Base-by-base conservation (phyloP, 1,140 invertebrate species). In the Elysia chlorotica region DNA sequence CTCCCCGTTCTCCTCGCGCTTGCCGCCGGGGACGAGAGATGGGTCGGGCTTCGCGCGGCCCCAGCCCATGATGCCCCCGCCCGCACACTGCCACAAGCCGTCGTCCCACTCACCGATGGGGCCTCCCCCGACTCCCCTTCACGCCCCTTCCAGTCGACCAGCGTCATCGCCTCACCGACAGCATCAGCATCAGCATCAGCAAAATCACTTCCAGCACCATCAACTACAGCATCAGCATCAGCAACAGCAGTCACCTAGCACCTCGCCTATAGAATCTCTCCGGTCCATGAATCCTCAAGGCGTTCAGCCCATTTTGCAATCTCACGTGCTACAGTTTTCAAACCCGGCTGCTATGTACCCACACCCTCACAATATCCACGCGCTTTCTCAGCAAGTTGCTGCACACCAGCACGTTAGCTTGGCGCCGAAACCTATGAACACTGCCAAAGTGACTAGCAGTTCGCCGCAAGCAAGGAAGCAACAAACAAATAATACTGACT, bases 261-360 rank as follows among this genome's bases (percentile, higher is more conserved):
- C 25, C n/a, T 59, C 67, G 33, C 19, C 53, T 3, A 69, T 59
- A 3, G 67, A 69, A 14, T 36, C 67, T 2, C 17, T 37, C 19
- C 57, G 54, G 25, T 38, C 67, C 6, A 35, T 69, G 67, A 69
- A 69, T 59, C 67, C 67, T n/a, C 28, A 37, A 17, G 66, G 48
- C 23, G 54, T 38, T 21, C 53, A 59, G 35, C 67, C 54, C 54
- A 23, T 69, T 2, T 1, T 31, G 10, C 36, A 56, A 25, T 59
- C 56, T 28, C 67, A 33, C 17, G 35, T 36, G 1, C 54, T 69
- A 4, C 53, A 69, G 2, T 59, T 59, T 4, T 5, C 54, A 14
- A 5, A 30, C 1, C 28, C 19, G 4, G 53, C 41, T 33, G 41
- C n/a, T n/a, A n/a, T n/a, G n/a, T n/a, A n/a, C n/a, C n/a, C n/a